Base-by-base conservation (phyloP, 2,113 vertebrate species). In the Sphyrna mokarran region DNA sequence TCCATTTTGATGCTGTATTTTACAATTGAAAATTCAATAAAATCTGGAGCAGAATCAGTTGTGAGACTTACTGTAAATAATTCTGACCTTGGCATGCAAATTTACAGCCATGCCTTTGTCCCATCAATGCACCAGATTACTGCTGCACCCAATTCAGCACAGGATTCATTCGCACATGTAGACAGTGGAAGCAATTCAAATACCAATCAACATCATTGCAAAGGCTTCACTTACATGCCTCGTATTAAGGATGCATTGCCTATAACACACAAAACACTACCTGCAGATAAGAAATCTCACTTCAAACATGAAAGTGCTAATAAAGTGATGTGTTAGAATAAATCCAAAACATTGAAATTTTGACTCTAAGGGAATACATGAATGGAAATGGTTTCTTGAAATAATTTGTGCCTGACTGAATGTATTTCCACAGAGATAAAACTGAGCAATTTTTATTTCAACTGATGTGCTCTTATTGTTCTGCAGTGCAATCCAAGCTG, bases 401-500 rank as follows among this genome's bases (percentile, higher is more conserved):
- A 58, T 89, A 58, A 29, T 89, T 11, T 58, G 13, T 8, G n/a
- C 37, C 80, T 83, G 37, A 43, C 80, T 78, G 7, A 83, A 83
- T 20, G 37, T 43, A 20, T 54, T 48, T 63, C 87, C 87, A 54
- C 87, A 61, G 58, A 6, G 29, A 90, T 61, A 91, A 29, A 61
- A 91, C 54, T 91, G 29, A 90, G 54, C 58, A 91, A 91, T n/a
- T 91, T 91, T 91, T n/a, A 61, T n/a, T 61, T 63, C 58, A 13
- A 58, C 63, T 61, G 4, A 63, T 63, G 29, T 63, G 58, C 1
- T 83, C 37, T 43, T 83, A 83, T 83, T 83, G 80, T 83, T 83
- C 80, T 22, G 58, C 33, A 91, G 87, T 91, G 14, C 58, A 91
- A 29, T 26, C 29, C 14, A 18, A 89, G 86, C 48, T 26, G 86